Evolutionary conservation across 2,888 invertebrate species (phyloP).

Genomic region (Meandrusa payeni): DNA sequence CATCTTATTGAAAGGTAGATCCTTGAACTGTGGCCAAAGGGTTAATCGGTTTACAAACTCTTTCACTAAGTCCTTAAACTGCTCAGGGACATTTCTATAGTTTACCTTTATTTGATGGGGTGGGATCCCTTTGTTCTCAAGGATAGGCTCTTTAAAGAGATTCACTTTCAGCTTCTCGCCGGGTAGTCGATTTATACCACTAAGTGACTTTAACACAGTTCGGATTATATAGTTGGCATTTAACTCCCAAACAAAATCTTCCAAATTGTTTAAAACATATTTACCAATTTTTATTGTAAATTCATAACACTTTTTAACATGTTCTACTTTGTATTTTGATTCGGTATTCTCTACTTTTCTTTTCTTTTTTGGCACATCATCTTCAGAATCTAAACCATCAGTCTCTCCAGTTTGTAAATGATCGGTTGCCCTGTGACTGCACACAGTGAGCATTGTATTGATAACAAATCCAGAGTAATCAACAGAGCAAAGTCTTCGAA

Average conservation of each 20-base stretch:
- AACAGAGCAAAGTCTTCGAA: conserved; percentile 87
- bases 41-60: conserved; percentile 84
- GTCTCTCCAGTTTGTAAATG: conserved; percentile 42
- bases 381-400: conserved; percentile 32
- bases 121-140: conserved; percentile 53
- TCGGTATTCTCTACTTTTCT: conserved; percentile 39
- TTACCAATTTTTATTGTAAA: conserved; percentile 86
- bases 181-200: conserved; percentile 82
- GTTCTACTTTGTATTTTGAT: conserved; percentile 61
- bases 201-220: conserved; percentile 85
- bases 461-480: conserved; percentile 90
- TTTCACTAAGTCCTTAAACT: conserved; percentile 82
- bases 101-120: conserved; percentile 60
- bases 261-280: conserved; percentile 90
- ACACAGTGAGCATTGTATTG: conserved; percentile 83
- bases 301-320: conserved; percentile 79
- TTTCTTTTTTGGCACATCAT: conserved; percentile 50
- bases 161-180: conserved; percentile 67
- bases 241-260: conserved; percentile 89
- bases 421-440: conserved; percentile 75
- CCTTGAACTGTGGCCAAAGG: conserved; percentile 89
- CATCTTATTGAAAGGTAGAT: conserved; percentile 84
- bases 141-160: conserved; percentile 50
- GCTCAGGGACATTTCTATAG: conserved; percentile 77
- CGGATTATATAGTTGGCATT: conserved; percentile 90